Evolutionary conservation across 2,113 vertebrate species (phyloP), one percentile per base, ranked within the genome.

Genomic region (Neolamprologus brichardi): DNA sequence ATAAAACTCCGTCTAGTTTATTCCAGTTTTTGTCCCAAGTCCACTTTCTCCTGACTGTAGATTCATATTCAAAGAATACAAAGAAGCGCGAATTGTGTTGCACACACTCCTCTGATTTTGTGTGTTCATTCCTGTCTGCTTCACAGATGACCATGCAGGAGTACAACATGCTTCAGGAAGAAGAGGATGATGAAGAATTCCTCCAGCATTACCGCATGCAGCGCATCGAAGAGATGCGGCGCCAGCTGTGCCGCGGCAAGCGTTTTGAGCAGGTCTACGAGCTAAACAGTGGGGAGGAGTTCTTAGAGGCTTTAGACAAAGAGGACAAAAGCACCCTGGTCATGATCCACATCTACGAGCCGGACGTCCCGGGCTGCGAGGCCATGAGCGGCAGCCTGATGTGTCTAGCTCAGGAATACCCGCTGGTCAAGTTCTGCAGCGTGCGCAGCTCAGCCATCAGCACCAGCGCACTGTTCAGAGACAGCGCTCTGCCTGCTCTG

Each of bases 331-430:
- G 94, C 96, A 98, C 97, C 0, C 95, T 98, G 94, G 97, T 99
- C 79, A 94, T 99, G 95, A 97, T 99, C 91, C 98, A 99, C 88
- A 99, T 99, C 95, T 99, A 98, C 2, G 98, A 99, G 92, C 96
- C 97, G 0, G 97, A 97, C 2, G 93, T 98, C 60, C 96, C 97
- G 0, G 98, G 98, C 51, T 97, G 97, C 0, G 98, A 99, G 11
- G 97, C 98, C 92, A 98, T 99, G 96, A 96, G 97, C 0, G 99
- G 99, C 88, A 98, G 99, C 88, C 96, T 99, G 94, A 82, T 98
- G 89, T 99, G 99, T 84, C 97, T 99, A 88, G 98, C 98, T 1
- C 95, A 97, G 2, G 98, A 99, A 89, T 99, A 99, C 84, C 98
- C 98, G 0, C 90, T 96, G 3, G 97, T 99, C 75, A 99, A 99